Evolutionary conservation across 2,888 invertebrate genomes (phyloP).

Genomic region (Thera obeliscata): DNA sequence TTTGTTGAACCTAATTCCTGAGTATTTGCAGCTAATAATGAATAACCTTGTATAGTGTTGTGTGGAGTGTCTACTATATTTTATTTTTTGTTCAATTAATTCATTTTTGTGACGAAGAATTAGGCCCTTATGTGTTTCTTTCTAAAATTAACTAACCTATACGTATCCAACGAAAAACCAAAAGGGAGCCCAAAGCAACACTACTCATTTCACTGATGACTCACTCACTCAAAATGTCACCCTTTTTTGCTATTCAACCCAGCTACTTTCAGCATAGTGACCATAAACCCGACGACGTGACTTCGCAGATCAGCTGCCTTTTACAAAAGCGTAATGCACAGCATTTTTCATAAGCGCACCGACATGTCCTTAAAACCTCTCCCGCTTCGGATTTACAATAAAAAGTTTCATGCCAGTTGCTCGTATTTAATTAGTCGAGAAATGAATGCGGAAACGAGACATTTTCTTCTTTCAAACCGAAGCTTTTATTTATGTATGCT

Average conservation of each 20-base stretch:
- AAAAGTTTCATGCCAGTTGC: constrained; percentile 67
- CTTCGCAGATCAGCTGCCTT: constrained; percentile 42
- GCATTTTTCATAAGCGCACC: constrained; percentile 70
- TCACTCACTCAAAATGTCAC: constrained; percentile 11
- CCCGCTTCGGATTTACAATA: constrained; percentile 64
- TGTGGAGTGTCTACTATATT: no score
- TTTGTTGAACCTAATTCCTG: no score
- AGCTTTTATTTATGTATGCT: constrained; percentile 34
- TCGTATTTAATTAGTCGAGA: constrained; percentile 74
- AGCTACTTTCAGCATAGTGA: constrained; percentile 13
- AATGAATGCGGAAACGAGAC: constrained; percentile 71
- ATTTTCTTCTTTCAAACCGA: constrained; percentile 58
- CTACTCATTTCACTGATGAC: constrained; percentile 4
- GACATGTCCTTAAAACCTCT: constrained; percentile 64
- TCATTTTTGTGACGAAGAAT: no score
- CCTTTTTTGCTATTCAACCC: constrained; percentile 7
- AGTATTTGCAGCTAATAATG: no score
- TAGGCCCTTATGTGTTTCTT: no score
- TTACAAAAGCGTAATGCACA: constrained; percentile 57
- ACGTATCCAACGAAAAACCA: neutral
- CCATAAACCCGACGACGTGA: constrained; percentile 23
- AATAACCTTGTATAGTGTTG: no score
- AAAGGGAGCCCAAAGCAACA: neutral
- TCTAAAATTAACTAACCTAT: neutral
- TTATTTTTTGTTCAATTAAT: no score